Percentiles rank a stretch among this genome's conserved stretches.
Conservation (phyloP, 2,113 vertebrate species). For the Passer domesticus region DNA sequence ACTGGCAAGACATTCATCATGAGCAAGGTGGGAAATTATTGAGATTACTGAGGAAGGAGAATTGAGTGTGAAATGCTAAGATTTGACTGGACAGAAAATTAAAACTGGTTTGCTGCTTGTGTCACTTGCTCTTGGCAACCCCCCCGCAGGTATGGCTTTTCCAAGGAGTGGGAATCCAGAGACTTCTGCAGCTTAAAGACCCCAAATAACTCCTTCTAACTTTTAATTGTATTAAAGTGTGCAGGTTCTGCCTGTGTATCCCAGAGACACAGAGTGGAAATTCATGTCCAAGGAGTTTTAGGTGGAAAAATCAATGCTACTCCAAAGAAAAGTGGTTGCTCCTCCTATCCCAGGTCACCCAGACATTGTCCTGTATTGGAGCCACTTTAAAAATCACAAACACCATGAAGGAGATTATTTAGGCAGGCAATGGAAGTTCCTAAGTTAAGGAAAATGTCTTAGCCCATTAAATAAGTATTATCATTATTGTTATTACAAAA, state of each 20-base stretch:
- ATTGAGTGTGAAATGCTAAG: slow-evolving; percentile 80
- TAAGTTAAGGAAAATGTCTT: background rate
- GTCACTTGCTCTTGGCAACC: slow-evolving; percentile 54
- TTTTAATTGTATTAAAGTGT: background rate
- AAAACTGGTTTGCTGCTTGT: slow-evolving; percentile 59
- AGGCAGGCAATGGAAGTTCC: background rate
- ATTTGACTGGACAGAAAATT: slow-evolving; percentile 79
- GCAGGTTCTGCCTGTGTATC: background rate
- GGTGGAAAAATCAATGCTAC: slow-evolving; percentile 15
- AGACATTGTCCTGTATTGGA: background rate
- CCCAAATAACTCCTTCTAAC: background rate
- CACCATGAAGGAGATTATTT: background rate
- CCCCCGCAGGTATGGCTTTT: slow-evolving; percentile 63
- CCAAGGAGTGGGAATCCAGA: background rate
- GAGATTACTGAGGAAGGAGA: slow-evolving; percentile 90
- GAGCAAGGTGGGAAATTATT: slow-evolving; percentile 99
- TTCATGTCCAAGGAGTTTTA: background rate
- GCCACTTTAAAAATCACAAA: background rate
- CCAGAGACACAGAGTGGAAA: background rate
- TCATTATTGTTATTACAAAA: background rate
- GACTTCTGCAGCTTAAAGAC: background rate
- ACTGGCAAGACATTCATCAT: slow-evolving; percentile 98
- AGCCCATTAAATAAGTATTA: background rate
- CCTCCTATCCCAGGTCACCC: background rate
- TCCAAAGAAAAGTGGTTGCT: background rate